A percentile compares a stretch with the other conserved stretches of the same genome.
phyloP scores from a whole-genome alignment of 2,888 invertebrate genomes.

The Laothoe populi region DNA sequence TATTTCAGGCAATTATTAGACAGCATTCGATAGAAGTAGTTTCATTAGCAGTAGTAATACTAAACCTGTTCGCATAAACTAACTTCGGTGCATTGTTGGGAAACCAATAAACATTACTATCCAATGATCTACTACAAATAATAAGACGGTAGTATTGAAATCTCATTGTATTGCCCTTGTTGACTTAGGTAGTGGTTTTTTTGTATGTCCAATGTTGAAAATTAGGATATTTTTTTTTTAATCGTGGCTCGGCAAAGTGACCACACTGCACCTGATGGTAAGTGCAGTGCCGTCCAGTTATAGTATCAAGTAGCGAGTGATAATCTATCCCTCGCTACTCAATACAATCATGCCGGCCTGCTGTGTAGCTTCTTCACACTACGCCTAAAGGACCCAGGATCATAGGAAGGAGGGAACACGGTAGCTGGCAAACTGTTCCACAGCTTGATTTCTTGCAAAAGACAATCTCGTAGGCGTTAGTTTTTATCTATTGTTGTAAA shows the following conservation, averaged over 20 bases:
- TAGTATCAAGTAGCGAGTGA: too few relatives aligned
- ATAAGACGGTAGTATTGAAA: conserved; percentile 35
- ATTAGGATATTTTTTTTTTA: too few relatives aligned
- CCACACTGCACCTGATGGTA: too few relatives aligned
- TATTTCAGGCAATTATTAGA: conserved; percentile 41
- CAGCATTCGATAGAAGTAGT: conserved; percentile 45
- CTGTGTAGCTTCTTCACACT: too few relatives aligned
- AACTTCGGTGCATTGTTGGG: conserved; percentile 48
- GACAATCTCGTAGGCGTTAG: conserved; percentile 36
- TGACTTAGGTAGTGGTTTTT: conserved; percentile 25
- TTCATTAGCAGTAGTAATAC: conserved; percentile 40
- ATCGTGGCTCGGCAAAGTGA: too few relatives aligned
- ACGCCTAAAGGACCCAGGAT: too few relatives aligned
- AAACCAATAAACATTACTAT: conserved; percentile 47
- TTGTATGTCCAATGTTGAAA: conserved; percentile 21
- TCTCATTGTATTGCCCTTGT: conserved; percentile 34
- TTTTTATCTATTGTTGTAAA: neutral
- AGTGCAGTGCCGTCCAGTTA: too few relatives aligned
- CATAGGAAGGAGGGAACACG: too few relatives aligned
- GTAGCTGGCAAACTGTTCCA: too few relatives aligned
- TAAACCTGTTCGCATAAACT: conserved; percentile 55
- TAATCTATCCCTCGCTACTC: too few relatives aligned
- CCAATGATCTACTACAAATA: conserved; percentile 36
- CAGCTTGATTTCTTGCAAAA: too few relatives aligned
- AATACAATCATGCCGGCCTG: too few relatives aligned